Evolutionary conservation across 2,888 invertebrate genomes (phyloP), one percentile per base, ranked within the genome.

Genomic region (Polydrusus pterygomalis): DNA sequence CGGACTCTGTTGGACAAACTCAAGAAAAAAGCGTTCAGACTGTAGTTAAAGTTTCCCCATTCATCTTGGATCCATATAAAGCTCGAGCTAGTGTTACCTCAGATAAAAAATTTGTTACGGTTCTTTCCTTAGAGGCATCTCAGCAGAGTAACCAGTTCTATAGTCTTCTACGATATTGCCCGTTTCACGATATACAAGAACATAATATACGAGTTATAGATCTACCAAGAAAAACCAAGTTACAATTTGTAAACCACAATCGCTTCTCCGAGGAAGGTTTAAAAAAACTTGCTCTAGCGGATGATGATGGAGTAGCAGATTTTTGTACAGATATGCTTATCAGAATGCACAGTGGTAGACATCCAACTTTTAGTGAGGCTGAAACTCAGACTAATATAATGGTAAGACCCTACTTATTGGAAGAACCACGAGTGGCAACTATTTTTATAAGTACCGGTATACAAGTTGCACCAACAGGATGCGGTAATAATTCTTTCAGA

Each of bases 221-320:
- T 49, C 74, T 82, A 47, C 81, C 79, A 11, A 79, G 82, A 58
- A 78, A 79, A 70, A 77, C 76, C 13, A 80, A 78, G 34, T 60
- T 82, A 11, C 79, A 80, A 34, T 70, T 58, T 64, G 43, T 30
- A 8, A n/a, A 43, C 0, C 47, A 49, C 0, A 60, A 51, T 18
- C 54, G 54, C 5, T 69, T 77, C 38, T 69, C 74, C 1, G 63
- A 71, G 15, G 64, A 73, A 2, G 38, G 40, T 17, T 77, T 79
- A 13, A 77, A 58, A 18, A 54, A 68, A 17, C 62, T 79, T 43
- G 70, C 79, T 5, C 51, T 82, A 20, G 78, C 77, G 1, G 82
- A 82, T 62, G 82, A 82, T 43, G 82, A 82, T 65, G 82, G 82
- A 13, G 80, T 80, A 13, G 80, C 81, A 5, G 77, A 81, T 30